Base-by-base conservation (phyloP, 2,797 vertebrate species). In the Limosa lapponica region DNA sequence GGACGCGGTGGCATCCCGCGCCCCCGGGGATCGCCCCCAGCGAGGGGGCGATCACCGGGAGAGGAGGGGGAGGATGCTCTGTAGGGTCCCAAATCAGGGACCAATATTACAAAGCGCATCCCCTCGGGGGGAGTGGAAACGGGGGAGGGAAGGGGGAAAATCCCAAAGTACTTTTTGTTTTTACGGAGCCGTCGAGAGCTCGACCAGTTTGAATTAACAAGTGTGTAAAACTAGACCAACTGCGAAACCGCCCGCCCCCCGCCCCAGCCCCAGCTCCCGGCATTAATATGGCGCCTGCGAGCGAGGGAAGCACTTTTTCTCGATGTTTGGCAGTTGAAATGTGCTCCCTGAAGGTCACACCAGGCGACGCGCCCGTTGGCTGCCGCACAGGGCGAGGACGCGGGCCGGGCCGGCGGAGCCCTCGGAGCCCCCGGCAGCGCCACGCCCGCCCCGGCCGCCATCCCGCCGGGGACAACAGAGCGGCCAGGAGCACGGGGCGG, bases 211-310 rank as follows among this genome's bases (percentile, higher is more conserved):
- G 84, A 79, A 79, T 32, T 43, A 64, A 48, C 34, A 41, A 72
- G 69, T n/a, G 41, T 22, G 6, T 32, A 48, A 73, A 94, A 75
- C 52, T 25, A 58, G 48, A 74, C 25, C 48, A 79, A 59, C 62
- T 59, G 66, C 9, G 7, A 80, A 48, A 46, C 58, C 14, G 25
- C 84, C 84, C 72, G 69, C 51, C 67, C 58, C 62, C 73, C 54
- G 17, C 57, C 82, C 46, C 57, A 55, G 27, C 52, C 49, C 52
- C 57, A 7, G 72, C 77, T 69, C 91, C 86, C 79, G 55, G 79
- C 64, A 19, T 83, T 90, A 95, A 93, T 8, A 93, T 85, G 88
- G 83, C 94, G 95, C 44, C 93, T 74, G 67, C n/a, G n/a, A 90
- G 85, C 3, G 22, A 70, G 69, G 51, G 70, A 34, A 94, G 51